Evolutionary conservation across 2,113 vertebrate species (phyloP).

Genomic region (Ardeotis arabs): DNA sequence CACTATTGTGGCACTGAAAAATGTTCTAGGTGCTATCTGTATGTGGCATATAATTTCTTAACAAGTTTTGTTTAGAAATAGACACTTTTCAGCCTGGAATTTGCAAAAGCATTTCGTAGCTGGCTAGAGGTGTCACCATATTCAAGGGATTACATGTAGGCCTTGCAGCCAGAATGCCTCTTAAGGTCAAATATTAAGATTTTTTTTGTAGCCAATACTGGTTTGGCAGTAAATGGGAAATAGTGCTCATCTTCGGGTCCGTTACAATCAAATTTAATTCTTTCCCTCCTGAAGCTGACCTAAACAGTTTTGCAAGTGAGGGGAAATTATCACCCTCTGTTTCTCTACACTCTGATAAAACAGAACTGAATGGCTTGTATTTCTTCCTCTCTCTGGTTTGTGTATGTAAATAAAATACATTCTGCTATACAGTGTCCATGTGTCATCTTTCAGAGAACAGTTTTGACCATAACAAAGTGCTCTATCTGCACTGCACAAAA

Average conservation of each 20-base stretch:
- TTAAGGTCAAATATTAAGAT: background rate
- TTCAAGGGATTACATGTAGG: background rate
- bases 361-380: background rate
- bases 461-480: background rate
- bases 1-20: background rate
- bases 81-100: background rate
- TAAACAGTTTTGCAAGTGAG: background rate
- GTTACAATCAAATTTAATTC: background rate
- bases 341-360: background rate
- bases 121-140: background rate
- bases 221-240: background rate
- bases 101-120: background rate
- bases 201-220: background rate
- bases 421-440: background rate
- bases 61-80: background rate
- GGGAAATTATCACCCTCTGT: background rate
- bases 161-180: background rate
- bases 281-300: background rate
- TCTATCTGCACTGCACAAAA: background rate
- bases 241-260: background rate
- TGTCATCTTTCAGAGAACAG: background rate
- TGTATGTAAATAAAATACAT: background rate
- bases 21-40: background rate
- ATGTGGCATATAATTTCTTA: background rate
- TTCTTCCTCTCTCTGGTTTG: background rate